Conservation (phyloP, 2,113 vertebrate genomes). For the Amblyopsis rosae region DNA sequence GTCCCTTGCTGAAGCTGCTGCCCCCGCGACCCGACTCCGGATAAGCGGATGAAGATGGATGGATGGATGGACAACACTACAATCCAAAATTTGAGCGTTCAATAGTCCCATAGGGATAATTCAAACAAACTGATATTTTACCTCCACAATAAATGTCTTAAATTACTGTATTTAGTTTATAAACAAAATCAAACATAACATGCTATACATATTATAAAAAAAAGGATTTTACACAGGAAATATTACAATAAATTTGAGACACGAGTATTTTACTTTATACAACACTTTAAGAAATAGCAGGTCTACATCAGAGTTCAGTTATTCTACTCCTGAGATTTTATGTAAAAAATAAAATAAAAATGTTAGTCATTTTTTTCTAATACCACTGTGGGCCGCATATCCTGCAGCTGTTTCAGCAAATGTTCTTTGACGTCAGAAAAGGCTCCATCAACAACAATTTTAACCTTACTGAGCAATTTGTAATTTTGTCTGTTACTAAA, state of each 20-base stretch:
- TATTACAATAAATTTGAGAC: constrained; percentile 44
- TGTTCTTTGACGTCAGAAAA: constrained; percentile 79
- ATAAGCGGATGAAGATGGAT: too few relatives aligned
- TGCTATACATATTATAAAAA: constrained; percentile 76
- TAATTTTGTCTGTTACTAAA: constrained; percentile 88
- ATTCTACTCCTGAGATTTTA: constrained; percentile 78
- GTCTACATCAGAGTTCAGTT: constrained; percentile 52
- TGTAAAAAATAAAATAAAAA: constrained; percentile 46
- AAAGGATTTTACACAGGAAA: constrained; percentile 24
- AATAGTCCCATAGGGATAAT: background rate
- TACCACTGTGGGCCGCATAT: constrained; percentile 87
- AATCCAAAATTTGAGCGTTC: too few relatives aligned
- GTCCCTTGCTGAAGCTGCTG: too few relatives aligned
- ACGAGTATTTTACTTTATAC: constrained; percentile 17
- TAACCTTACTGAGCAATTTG: constrained; percentile 82
- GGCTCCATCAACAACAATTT: constrained; percentile 84
- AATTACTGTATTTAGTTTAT: constrained; percentile 59
- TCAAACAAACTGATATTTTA: background rate
- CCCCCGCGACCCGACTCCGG: too few relatives aligned
- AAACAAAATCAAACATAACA: constrained; percentile 77
- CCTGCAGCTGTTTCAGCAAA: constrained; percentile 91
- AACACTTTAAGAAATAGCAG: constrained; percentile 11
- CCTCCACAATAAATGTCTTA: constrained; percentile 6
- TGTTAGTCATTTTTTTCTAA: constrained; percentile 73
- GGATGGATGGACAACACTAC: too few relatives aligned